Base-by-base conservation (phyloP, 1,140 invertebrate genomes). In the Venturia canescens region DNA sequence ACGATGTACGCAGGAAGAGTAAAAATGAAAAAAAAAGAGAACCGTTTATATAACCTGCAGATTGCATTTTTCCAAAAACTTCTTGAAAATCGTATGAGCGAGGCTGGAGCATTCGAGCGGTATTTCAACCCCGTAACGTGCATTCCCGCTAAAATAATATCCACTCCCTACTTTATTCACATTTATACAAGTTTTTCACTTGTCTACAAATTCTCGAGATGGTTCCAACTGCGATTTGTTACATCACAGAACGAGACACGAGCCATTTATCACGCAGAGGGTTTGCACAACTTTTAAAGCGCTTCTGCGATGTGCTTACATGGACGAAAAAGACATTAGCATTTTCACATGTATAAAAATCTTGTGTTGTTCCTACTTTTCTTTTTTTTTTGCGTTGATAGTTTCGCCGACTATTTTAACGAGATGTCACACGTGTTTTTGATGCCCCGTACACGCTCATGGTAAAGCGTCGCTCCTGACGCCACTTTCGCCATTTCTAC, bases 281-380 rank as follows among this genome's bases (percentile, higher is more conserved):
- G 23, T 26, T 26, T 3, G 60, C 6, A 63, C 60, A 26, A 63
- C 27, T 63, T 63, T 63, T 63, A 2, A 27, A 63, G 3, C 23
- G 60, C 3, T 21, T 63, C 27, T 26, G 60, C 15, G 13, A 9
- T 9, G 5, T 63, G 60, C 23, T 7, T 63, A 13, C 50, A 18
- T 53, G 2, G 18, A 53, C 23, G 0, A 23, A 63, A 23, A 63
- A 23, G 27, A 63, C 0, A 63, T 60, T 60, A 60, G 29, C 29
- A n/a, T 69, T 69, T 15, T 29, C 67, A 82, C 83, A 83, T 86
- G 84, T 86, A n/a, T n/a, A 53, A n/a, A n/a, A 53, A 86, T 66
- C 13, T 29, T 80, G 27, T 57, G 53, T 23, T 34, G 27, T 18
- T 16, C n/a, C n/a, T n/a, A n/a, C 57, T 26, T 38, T 50, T 66